Conservation (phyloP, 2,113 vertebrate species). For the Ornithorhynchus anatinus region DNA sequence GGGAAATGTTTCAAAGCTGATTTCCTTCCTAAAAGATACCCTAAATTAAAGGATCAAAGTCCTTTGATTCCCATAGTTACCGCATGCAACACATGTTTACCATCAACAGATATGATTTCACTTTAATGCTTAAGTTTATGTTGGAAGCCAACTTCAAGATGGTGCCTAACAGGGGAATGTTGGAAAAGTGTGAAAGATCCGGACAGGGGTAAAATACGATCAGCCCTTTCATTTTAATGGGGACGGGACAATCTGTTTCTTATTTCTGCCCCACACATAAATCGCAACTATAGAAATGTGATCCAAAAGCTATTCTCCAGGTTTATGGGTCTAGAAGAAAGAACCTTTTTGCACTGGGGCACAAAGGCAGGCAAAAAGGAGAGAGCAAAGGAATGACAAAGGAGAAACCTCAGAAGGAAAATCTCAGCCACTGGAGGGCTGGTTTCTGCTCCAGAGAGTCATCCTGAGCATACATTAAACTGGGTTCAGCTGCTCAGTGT, state of each 20-base stretch:
- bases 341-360: slow-evolving; percentile 43
- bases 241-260: slow-evolving; percentile 41
- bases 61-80: slow-evolving; percentile 56
- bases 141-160: slow-evolving; percentile 19
- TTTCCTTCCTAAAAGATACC: slow-evolving; percentile 18
- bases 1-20: slow-evolving; percentile 40
- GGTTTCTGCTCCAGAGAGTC: slow-evolving; percentile 50
- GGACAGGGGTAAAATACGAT: slow-evolving; percentile 34
- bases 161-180: background rate
- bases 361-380: slow-evolving; percentile 52
- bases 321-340: slow-evolving; percentile 61
- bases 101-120: slow-evolving; percentile 37
- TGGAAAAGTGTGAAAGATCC: slow-evolving; percentile 23
- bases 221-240: slow-evolving; percentile 18
- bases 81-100: slow-evolving; percentile 22
- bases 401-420: slow-evolving; percentile 63
- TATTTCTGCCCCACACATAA: slow-evolving; percentile 63
- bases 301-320: slow-evolving; percentile 46
- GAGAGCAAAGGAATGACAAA: slow-evolving; percentile 48
- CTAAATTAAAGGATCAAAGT: slow-evolving; percentile 42
- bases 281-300: slow-evolving; percentile 47
- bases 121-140: slow-evolving; percentile 16
- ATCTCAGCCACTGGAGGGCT: slow-evolving; percentile 41
- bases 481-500: slow-evolving; percentile 60
- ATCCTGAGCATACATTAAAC: slow-evolving; percentile 51